Base-by-base conservation (phyloP, 2,797 vertebrate genomes). In the Sebastes jordani region DNA sequence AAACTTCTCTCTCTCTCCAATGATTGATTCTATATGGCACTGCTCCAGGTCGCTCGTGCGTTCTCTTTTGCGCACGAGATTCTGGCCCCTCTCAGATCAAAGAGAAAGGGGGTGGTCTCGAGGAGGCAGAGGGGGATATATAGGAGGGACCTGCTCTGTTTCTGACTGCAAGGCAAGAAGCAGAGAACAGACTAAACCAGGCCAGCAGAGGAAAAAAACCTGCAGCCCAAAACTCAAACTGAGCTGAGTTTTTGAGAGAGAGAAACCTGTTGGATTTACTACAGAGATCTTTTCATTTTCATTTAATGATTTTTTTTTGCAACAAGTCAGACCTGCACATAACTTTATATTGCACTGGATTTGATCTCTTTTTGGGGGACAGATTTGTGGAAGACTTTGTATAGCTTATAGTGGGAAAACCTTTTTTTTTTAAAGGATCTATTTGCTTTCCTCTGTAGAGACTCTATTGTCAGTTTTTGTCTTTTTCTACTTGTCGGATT, bases 11-110 rank as follows among this genome's bases (percentile, higher is more conserved):
- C 36, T 38, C 36, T 38, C 78, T 92, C 88, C 86, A 63, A 72
- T 96, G 95, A 95, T 96, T 96, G 93, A 96, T 95, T 91, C 89
- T 90, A 38, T 65, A 85, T 96, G 95, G 95, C 95, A 75, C 18
- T 34, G 88, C 81, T 93, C 94, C 95, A 95, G 82, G 76, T 75
- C 84, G 84, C 86, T 94, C 87, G 88, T 95, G 92, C 94, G 94
- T 92, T 95, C 84, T 91, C 79, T 75, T 91, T 91, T 91, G 85
- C 92, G 89, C 91, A 93, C 92, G 80, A 81, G 92, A 90, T 88
- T 88, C 11, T 90, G 88, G 86, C 89, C 83, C 86, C 89, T 82
- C 76, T 76, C 59, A 92, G 85, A 95, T 96, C 95, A 96, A 96
- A 96, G 93, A 84, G 86, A 91, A 94, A 95, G 88, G 94, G 95